A percentile compares a stretch with the other conserved stretches of the same genome.
Conservation (phyloP, 1,140 invertebrate species). For the Brachionus manjavacas region DNA sequence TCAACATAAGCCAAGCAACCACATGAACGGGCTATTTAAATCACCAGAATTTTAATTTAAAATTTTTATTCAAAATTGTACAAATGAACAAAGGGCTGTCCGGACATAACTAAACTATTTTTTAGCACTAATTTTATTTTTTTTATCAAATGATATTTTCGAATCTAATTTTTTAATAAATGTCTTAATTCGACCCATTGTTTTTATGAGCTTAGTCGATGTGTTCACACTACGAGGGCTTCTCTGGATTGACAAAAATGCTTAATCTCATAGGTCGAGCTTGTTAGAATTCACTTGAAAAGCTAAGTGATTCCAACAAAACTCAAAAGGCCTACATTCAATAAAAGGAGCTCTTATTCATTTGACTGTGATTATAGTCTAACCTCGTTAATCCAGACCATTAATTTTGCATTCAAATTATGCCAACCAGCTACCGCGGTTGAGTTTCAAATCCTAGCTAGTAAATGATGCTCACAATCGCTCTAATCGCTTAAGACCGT, state of each 20-base stretch:
- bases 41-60: not conserved
- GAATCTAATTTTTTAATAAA: not conserved
- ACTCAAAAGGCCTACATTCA: not conserved
- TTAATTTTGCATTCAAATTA: not conserved
- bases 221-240: not conserved
- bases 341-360: not conserved
- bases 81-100: not conserved
- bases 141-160: not conserved
- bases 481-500: not conserved
- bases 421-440: not conserved
- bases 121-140: not conserved
- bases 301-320: conserved; percentile 17
- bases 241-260: not conserved
- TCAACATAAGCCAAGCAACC: conserved; percentile 64
- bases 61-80: not conserved
- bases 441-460: not conserved
- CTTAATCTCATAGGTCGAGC: not conserved
- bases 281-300: conserved; percentile 5
- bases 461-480: not conserved
- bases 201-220: not conserved
- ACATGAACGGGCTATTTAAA: not conserved
- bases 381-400: conserved; percentile 28
- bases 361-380: not conserved
- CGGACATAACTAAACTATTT: too few relatives aligned
- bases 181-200: not conserved